phyloP scores from a whole-genome alignment of 1,140 invertebrate species.

The Batillaria attramentaria region DNA sequence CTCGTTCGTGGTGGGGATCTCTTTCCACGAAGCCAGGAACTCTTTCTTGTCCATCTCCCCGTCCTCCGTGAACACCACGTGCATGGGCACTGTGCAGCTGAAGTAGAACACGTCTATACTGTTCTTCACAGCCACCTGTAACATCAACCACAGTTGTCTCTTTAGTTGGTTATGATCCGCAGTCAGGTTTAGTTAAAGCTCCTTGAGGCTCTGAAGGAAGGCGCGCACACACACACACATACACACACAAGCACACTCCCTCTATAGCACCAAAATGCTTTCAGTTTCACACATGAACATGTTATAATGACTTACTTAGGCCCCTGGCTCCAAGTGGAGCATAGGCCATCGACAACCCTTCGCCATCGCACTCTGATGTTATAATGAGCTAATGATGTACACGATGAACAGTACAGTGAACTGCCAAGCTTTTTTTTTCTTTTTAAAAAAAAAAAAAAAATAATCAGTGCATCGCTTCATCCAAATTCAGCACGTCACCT shows the following conservation, averaged over 20 bases:
- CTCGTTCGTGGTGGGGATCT: constrained; percentile 98
- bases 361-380: too few relatives aligned
- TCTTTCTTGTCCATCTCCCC: constrained; percentile 98
- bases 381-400: too few relatives aligned
- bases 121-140: constrained; percentile 96
- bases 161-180: neutral
- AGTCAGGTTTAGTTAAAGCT: too few relatives aligned
- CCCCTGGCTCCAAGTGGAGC: too few relatives aligned
- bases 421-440: neutral
- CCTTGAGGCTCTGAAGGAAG: too few relatives aligned
- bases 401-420: neutral
- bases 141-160: neutral
- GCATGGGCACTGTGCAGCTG: constrained; percentile 92
- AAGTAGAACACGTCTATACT: constrained; percentile 99
- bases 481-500: too few relatives aligned
- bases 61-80: constrained; percentile 95
- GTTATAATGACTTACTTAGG: too few relatives aligned
- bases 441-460: neutral
- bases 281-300: too few relatives aligned
- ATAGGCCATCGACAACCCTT: too few relatives aligned
- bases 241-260: neutral
- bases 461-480: too few relatives aligned
- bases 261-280: too few relatives aligned
- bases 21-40: constrained; percentile 99
- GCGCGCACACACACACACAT: too few relatives aligned